A percentile compares a stretch with the other conserved stretches of the same genome.
Conservation (phyloP, 2,888 invertebrate genomes). For the Apotomis betuletana region DNA sequence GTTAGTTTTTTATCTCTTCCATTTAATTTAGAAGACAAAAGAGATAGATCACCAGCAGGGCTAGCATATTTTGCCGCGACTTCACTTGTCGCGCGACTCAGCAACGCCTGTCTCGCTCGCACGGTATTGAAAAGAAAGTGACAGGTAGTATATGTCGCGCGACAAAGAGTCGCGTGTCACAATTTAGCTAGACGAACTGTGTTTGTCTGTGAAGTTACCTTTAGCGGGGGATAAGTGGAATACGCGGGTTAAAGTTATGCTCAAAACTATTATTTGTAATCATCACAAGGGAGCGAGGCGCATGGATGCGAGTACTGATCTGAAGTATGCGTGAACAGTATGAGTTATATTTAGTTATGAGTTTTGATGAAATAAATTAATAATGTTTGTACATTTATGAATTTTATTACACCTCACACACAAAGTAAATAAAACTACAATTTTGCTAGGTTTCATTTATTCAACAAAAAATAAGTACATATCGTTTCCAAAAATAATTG, state of each 20-base stretch:
- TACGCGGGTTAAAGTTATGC: background rate
- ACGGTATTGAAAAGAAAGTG: too few species aligned
- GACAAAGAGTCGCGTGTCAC: too few species aligned
- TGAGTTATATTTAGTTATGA: constrained; percentile 48
- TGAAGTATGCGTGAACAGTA: constrained; percentile 57
- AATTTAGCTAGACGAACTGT: too few species aligned
- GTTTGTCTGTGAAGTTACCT: background rate
- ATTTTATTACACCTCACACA: constrained; percentile 40
- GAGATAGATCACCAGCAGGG: too few species aligned
- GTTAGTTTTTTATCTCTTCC: too few species aligned
- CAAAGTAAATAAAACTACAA: background rate
- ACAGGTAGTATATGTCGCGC: too few species aligned
- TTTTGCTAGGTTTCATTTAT: background rate
- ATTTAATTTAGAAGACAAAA: too few species aligned
- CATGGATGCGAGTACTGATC: constrained; percentile 53
- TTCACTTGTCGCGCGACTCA: too few species aligned
- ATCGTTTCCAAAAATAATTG: constrained; percentile 2
- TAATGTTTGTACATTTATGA: constrained; percentile 58
- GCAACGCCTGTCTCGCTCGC: too few species aligned
- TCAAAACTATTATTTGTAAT: constrained; percentile 20
- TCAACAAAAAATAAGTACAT: constrained; percentile 7
- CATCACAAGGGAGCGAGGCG: constrained; percentile 45
- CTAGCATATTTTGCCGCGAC: too few species aligned
- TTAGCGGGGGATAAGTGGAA: background rate
- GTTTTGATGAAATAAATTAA: constrained; percentile 63